These are phyloP conservation scores for Laupala kohalensis DNA, from an alignment of 1,140 invertebrate species.

Conservation along the genomic window DNA sequence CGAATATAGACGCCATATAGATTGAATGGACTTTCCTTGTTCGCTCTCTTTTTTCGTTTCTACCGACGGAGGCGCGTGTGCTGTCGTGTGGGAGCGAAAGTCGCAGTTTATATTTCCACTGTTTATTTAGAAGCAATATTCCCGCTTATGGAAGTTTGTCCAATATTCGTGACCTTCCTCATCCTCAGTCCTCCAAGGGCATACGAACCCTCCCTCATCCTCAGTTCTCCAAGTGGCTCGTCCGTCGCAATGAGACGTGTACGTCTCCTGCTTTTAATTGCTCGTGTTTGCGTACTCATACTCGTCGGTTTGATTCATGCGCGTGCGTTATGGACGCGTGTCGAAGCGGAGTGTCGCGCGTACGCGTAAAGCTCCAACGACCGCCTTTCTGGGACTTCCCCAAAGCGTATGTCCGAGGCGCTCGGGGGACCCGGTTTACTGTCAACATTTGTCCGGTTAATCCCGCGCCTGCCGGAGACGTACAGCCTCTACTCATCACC, in stretches of 20 bases:
- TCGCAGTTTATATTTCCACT: not conserved
- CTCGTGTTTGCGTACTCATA: not conserved
- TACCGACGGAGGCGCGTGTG: too few relatives aligned
- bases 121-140: not conserved
- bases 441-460: conserved; percentile 13
- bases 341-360: not conserved
- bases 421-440: conserved; percentile 1
- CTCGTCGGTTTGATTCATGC: not conserved
- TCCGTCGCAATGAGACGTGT: not conserved
- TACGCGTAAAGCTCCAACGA: not conserved
- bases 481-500: conserved; percentile 10
- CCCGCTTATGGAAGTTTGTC: not conserved
- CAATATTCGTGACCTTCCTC: too few relatives aligned
- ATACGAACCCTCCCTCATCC: too few relatives aligned
- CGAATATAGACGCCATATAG: too few relatives aligned
- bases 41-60: too few relatives aligned
- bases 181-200: too few relatives aligned
- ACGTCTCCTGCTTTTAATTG: not conserved
- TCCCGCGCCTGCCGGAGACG: conserved; percentile 5
- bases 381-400: not conserved
- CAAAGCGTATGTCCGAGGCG: not conserved
- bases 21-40: too few relatives aligned
- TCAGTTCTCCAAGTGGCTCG: not conserved
- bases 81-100: too few relatives aligned
- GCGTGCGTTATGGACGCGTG: not conserved